Percentiles rank a stretch among this genome's conserved stretches.
phyloP scores from a whole-genome alignment of 1,140 invertebrate species.

The Diprion similis region DNA sequence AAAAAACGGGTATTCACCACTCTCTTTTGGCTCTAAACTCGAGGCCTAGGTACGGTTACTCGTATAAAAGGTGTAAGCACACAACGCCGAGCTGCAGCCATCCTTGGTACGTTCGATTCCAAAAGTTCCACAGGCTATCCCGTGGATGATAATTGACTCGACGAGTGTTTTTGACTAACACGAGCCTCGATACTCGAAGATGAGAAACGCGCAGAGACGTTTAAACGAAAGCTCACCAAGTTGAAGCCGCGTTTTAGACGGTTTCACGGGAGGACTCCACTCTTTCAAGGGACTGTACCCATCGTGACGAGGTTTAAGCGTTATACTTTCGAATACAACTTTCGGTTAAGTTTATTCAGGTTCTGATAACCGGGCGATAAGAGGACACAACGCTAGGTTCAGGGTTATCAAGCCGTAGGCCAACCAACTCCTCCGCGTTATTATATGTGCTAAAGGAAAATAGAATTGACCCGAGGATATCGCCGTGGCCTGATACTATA shows the following conservation, averaged over 20 bases:
- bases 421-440: slow-evolving; percentile 43
- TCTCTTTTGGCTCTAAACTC: neutral
- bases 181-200: too few species aligned
- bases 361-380: slow-evolving; percentile 47
- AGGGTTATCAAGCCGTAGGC: slow-evolving; percentile 50
- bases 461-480: slow-evolving; percentile 11
- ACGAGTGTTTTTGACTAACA: too few species aligned
- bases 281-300: too few species aligned
- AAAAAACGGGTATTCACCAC: neutral
- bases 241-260: neutral
- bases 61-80: neutral
- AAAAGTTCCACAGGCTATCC: neutral
- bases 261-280: too few species aligned
- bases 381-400: slow-evolving; percentile 45
- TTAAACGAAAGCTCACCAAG: too few species aligned
- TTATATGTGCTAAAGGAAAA: slow-evolving; percentile 17
- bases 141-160: too few species aligned
- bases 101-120: neutral
- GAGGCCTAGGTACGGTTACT: neutral
- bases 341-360: slow-evolving; percentile 11
- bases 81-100: too few species aligned
- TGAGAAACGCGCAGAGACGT: too few species aligned
- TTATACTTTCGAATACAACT: neutral
- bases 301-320: too few species aligned
- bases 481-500: neutral